Evolutionary conservation across 2,797 vertebrate genomes (phyloP).

Genomic region (Clamator glandarius): DNA sequence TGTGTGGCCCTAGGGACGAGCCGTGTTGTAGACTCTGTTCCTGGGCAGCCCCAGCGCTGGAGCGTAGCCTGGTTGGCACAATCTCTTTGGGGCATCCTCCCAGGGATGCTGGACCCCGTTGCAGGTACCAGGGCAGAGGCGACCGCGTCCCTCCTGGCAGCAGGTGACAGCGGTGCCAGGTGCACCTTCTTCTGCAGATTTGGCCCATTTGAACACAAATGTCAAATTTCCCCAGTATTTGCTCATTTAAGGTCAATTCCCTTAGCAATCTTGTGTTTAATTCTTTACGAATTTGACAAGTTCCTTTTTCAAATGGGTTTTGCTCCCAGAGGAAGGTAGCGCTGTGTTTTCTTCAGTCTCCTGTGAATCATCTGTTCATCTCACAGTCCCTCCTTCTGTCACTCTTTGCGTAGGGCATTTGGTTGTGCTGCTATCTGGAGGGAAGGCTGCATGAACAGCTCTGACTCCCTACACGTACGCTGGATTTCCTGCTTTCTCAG

Average conservation of each 20-base stretch:
- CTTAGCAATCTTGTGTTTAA: fast-evolving
- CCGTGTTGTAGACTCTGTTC: neutral
- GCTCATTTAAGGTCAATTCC: neutral
- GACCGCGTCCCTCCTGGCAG: fast-evolving
- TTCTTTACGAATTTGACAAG: neutral
- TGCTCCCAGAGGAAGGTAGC: neutral
- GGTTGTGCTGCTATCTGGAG: constrained; percentile 15
- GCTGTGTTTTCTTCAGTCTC: neutral
- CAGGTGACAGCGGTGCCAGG: fast-evolving
- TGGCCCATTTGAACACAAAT: neutral
- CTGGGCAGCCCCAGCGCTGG: neutral
- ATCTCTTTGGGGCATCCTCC: neutral
- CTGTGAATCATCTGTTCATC: constrained; percentile 42
- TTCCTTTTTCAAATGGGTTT: neutral
- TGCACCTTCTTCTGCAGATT: fast-evolving
- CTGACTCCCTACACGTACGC: neutral
- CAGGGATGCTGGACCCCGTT: fast-evolving
- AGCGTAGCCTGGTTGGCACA: too few species aligned
- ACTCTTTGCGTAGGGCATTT: neutral
- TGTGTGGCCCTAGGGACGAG: neutral
- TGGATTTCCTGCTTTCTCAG: constrained; percentile 16
- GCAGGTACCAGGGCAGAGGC: neutral
- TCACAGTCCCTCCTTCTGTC: constrained; percentile 5
- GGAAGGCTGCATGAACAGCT: constrained; percentile 1
- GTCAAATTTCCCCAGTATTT: neutral